A percentile compares a stretch with the other conserved stretches of the same genome.
These are phyloP conservation scores for Ganaspis brasiliensis DNA, from an alignment of 2,888 invertebrate species.

Conservation along the genomic window DNA sequence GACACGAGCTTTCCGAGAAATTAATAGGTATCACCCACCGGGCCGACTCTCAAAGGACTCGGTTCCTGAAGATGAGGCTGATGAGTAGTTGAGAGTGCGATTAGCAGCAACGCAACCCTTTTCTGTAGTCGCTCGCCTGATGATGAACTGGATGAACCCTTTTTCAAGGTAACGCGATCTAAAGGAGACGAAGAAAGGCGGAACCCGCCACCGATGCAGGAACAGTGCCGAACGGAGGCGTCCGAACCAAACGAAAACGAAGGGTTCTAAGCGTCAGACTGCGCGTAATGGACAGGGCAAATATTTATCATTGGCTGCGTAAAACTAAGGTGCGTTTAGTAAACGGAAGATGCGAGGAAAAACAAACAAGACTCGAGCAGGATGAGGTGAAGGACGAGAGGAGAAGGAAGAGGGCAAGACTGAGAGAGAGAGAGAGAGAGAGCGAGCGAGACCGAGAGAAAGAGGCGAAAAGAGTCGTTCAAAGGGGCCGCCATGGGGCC, in stretches of 20 bases:
- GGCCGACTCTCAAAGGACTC: neutral
- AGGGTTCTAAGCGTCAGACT: constrained; percentile 47
- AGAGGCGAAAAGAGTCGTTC: constrained; percentile 68
- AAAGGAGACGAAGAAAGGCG: constrained; percentile 63
- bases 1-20: neutral
- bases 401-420: constrained; percentile 57
- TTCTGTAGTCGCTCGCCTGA: neutral
- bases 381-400: constrained; percentile 62
- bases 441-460: constrained; percentile 60
- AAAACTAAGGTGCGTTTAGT: constrained; percentile 79
- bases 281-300: constrained; percentile 77
- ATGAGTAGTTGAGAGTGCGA: neutral
- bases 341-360: constrained; percentile 78
- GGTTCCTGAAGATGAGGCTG: neutral
- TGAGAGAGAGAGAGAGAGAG: constrained; percentile 57
- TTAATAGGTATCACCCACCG: neutral
- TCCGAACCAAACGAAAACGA: constrained; percentile 17
- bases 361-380: constrained; percentile 71
- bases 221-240: constrained; percentile 18
- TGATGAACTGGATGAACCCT: constrained; percentile 31
- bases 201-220: constrained; percentile 44
- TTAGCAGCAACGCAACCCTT: neutral
- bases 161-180: constrained; percentile 62
- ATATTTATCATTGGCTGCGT: constrained; percentile 78
- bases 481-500: constrained; percentile 58